Conservation (phyloP, 1,140 invertebrate species). For the Caenorhabditis briggsae region DNA sequence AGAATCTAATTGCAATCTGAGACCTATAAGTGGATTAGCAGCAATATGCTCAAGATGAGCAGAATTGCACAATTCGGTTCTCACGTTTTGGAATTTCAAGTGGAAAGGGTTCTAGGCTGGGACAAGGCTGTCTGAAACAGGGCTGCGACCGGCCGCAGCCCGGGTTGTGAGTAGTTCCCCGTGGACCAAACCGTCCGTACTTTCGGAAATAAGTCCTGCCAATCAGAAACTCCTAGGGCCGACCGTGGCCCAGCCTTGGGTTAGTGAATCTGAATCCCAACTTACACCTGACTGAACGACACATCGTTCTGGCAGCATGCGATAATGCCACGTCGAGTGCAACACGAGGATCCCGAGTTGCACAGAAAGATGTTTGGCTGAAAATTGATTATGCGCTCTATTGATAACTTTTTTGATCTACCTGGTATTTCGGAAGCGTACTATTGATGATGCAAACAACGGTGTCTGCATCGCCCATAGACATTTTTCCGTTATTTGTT, state of each 20-base stretch:
- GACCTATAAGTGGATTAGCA: conserved; percentile 54
- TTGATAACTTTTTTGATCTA: not conserved
- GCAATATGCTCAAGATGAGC: conserved; percentile 33
- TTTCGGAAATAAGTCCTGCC: too few species aligned
- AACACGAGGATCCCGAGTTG: conserved; percentile 14
- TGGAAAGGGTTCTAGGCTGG: not conserved
- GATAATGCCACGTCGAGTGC: conserved; percentile 14
- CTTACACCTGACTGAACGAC: conserved; percentile 38
- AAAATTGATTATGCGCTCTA: conserved; percentile 1
- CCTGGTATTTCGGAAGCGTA: conserved; percentile 24
- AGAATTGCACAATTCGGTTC: conserved; percentile 6
- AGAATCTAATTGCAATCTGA: conserved; percentile 54
- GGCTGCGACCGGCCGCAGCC: too few species aligned
- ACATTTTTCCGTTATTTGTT: not conserved
- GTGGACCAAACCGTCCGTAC: too few species aligned
- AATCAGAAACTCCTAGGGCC: too few species aligned
- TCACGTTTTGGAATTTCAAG: not conserved
- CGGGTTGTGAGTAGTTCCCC: too few species aligned
- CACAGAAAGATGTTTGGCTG: conserved; percentile 44
- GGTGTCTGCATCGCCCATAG: not conserved
- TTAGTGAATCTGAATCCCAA: not conserved
- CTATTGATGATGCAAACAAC: conserved; percentile 11
- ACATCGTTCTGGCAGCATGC: conserved; percentile 41
- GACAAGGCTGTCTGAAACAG: not conserved
- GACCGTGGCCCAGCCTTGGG: too few species aligned